Conservation (phyloP, 2,797 vertebrate genomes). For the Myiotriccus ornatus region DNA sequence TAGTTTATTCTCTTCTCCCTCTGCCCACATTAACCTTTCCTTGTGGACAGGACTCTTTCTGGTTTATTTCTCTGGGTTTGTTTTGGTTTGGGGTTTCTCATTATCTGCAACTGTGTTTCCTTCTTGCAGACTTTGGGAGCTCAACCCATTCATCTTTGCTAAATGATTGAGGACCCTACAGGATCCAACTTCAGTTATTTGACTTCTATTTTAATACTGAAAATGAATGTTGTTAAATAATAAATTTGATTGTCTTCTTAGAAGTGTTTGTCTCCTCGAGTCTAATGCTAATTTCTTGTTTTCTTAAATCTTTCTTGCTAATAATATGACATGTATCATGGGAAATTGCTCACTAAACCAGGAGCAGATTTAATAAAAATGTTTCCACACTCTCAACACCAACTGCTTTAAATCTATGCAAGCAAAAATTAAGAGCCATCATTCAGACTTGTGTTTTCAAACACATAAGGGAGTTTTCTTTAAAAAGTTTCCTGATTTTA, state of each 20-base stretch:
- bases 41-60: neutral
- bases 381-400: neutral
- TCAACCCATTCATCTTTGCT: neutral
- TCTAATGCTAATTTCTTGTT: neutral
- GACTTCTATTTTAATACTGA: neutral
- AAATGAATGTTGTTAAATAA: neutral
- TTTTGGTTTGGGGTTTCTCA: neutral
- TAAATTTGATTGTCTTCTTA: neutral
- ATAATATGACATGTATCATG: neutral
- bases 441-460: neutral
- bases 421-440: neutral
- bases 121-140: neutral
- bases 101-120: neutral
- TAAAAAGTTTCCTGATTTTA: neutral
- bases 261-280: neutral
- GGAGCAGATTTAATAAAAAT: conserved; percentile 15
- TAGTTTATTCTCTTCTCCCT: neutral
- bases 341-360: conserved; percentile 5
- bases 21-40: neutral
- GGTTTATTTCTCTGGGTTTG: neutral
- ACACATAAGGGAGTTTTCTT: neutral
- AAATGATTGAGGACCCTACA: neutral
- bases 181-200: neutral
- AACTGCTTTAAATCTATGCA: neutral
- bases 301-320: neutral